These are phyloP conservation scores for Apteryx owenii DNA, from an alignment of 2,113 vertebrate species.

Conservation along the genomic window DNA sequence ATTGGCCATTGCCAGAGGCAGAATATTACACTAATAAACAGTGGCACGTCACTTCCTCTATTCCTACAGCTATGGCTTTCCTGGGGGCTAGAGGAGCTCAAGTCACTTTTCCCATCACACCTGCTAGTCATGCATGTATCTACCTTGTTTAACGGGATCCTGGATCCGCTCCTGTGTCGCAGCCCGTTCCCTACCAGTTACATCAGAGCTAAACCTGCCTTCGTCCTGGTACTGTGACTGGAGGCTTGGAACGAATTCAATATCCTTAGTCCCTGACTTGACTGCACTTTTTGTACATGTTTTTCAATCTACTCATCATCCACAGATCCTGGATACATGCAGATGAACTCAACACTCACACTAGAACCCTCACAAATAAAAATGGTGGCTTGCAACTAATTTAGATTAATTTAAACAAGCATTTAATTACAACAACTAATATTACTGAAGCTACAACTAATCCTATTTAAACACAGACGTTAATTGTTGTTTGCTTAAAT, in stretches of 20 bases:
- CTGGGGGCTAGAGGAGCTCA: neutral
- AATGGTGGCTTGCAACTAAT: neutral
- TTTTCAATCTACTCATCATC: neutral
- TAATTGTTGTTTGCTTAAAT: neutral
- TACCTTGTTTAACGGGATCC: neutral
- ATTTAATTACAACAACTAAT: neutral
- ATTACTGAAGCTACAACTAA: neutral
- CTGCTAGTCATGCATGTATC: accelerated
- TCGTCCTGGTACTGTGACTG: neutral
- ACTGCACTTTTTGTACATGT: neutral
- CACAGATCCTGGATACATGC: neutral
- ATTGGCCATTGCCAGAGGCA: neutral
- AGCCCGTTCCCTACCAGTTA: neutral
- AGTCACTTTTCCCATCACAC: neutral
- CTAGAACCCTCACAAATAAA: neutral
- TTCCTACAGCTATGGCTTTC: accelerated
- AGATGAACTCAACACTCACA: neutral
- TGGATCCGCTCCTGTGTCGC: neutral
- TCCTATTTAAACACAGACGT: neutral
- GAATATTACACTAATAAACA: neutral
- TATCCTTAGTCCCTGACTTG: neutral
- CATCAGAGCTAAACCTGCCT: neutral
- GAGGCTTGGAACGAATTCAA: neutral
- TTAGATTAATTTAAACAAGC: neutral
- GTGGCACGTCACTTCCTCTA: neutral